Evolutionary conservation across 1,140 invertebrate genomes (phyloP), one percentile per base, ranked within the genome.

Genomic region (Drosophila rufa): DNA sequence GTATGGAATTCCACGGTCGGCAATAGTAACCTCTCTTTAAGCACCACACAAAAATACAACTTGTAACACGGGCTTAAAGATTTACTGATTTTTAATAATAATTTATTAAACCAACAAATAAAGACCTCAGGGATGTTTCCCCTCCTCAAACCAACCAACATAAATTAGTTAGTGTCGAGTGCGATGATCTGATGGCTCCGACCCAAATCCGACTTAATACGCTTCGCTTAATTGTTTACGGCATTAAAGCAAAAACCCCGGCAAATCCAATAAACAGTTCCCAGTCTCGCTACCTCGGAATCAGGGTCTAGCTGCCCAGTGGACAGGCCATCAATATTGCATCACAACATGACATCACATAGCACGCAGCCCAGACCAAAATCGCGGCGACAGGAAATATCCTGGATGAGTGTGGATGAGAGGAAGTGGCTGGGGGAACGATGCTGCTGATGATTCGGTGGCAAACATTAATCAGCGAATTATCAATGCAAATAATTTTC

Each of bases 401-500:
- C 69, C 67, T 38, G 12, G 30, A 17, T 36, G 45, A n/a, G 38
- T 38, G 19, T 38, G 38, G 22, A 9, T 38, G 38, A 30, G 36
- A 15, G n/a, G 8, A 15, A 27, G 19, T 14, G 62, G 30, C 14
- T 19, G 12, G 22, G 65, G 12, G 12, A 15, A 27, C n/a, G 43
- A 27, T 58, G 61, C 61, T 46, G 60, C 46, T 53, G 58, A 67
- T 67, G 55, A 65, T 62, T 75, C 71, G 79, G 75, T 79, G 79
- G 85, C 85, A 90, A 90, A 90, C 85, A 90, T 90, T 90, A 90
- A 90, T 90, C 85, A 89, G 85, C 85, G 85, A 85, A 85, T 90
- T 90, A 90, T 90, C 85, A 90, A 90, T 90, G 85, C 85, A 90
- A 90, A 90, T 90, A 90, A 90, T 90, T 90, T 90, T 82, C 85